Evolutionary conservation across 2,888 invertebrate species (phyloP).

Genomic region (Drosophila peninsularis): DNA sequence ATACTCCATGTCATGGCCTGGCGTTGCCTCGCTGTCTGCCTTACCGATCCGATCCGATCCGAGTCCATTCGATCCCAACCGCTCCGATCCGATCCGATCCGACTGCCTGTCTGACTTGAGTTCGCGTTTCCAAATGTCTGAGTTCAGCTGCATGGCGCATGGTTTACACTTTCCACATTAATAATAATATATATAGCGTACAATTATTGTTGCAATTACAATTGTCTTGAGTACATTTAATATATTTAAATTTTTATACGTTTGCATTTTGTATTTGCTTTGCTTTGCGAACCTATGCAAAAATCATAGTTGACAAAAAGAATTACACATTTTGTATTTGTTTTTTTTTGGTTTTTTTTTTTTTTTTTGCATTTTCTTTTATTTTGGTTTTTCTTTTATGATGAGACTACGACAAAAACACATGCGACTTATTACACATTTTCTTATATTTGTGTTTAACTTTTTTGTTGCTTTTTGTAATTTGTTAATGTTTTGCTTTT

Average conservation of each 20-base stretch:
- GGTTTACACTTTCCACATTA: slow-evolving; percentile 56
- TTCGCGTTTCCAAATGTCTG: slow-evolving; percentile 20
- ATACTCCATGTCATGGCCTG: slow-evolving; percentile 36
- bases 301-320: slow-evolving; percentile 75
- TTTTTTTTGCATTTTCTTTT: slow-evolving; percentile 23
- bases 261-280: slow-evolving; percentile 42
- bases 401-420: slow-evolving; percentile 82
- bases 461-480: slow-evolving; percentile 55
- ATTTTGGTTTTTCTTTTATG: slow-evolving; percentile 47
- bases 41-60: too few species aligned
- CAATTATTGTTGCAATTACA: slow-evolving; percentile 85
- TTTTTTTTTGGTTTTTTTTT: slow-evolving; percentile 18
- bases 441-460: slow-evolving; percentile 62
- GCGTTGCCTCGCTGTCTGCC: slow-evolving; percentile 2
- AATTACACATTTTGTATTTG: slow-evolving; percentile 62
- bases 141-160: slow-evolving; percentile 42
- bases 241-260: slow-evolving; percentile 68
- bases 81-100: too few species aligned
- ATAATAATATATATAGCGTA: slow-evolving; percentile 83
- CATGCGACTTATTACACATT: slow-evolving; percentile 72
- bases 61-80: too few species aligned
- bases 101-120: slow-evolving; percentile 4
- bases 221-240: slow-evolving; percentile 84
- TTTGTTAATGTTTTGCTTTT: slow-evolving; percentile 61
- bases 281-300: slow-evolving; percentile 63